Conservation (phyloP, 2,113 vertebrate genomes). For the Oenanthe melanoleuca region DNA sequence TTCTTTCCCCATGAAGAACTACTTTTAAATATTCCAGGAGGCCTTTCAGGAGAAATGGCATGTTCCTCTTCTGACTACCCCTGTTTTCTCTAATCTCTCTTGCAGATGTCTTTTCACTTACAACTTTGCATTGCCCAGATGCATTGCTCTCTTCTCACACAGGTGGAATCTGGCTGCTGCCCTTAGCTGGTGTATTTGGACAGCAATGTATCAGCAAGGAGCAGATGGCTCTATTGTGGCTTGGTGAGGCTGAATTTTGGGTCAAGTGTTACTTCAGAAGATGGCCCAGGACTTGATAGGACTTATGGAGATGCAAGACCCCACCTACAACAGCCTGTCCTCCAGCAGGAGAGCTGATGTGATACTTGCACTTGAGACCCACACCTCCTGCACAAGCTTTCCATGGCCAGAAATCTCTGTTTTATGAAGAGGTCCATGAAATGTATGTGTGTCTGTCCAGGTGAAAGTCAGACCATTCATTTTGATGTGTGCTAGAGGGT, state of each 20-base stretch:
- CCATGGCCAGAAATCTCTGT: neutral
- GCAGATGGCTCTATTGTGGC: neutral
- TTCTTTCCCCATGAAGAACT: neutral
- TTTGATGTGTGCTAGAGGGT: neutral
- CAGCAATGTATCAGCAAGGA: neutral
- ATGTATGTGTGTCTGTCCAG: neutral
- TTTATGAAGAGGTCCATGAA: neutral
- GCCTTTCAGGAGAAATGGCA: neutral
- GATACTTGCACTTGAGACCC: fast-evolving
- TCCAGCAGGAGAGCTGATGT: neutral
- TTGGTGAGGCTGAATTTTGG: neutral
- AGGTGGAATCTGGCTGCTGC: neutral
- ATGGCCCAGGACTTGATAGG: neutral
- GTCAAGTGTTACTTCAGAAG: neutral
- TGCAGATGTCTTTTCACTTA: neutral
- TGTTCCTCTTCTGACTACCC: neutral
- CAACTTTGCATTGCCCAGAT: neutral
- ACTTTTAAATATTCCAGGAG: neutral
- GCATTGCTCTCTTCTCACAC: neutral
- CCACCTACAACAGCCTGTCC: fast-evolving
- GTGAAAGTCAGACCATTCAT: neutral
- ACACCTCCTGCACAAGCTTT: neutral
- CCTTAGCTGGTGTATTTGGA: neutral
- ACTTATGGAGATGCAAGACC: neutral
- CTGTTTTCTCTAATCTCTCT: neutral